Base-by-base conservation (phyloP, 2,888 invertebrate genomes). In the Nomada fabriciana region DNA sequence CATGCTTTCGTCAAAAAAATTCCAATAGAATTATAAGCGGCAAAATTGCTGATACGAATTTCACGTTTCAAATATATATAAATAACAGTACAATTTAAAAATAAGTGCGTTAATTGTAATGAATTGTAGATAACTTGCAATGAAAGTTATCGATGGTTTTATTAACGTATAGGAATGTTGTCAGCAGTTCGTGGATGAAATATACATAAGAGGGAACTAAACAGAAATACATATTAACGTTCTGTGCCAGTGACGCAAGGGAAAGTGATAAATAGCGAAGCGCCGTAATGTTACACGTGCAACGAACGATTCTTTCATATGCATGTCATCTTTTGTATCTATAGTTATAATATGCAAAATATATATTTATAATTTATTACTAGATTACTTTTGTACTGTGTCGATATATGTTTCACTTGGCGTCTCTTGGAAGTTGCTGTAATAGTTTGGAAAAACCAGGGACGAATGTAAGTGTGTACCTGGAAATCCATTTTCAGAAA, bases 361-460 rank as follows among this genome's bases (percentile, higher is more conserved):
- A 84, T 84, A 84, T 84, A 89, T 88, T 84, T 86, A 86, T 87
- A 87, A 87, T 88, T 87, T 88, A 87, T 88, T 89, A 86, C 72
- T 85, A 86, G 84, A 80, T 77, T 74, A 79, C 59, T 67, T 23
- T 57, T 71, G 71, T 61, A 83, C 74, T 59, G 36, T 73, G 50
- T 73, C 76, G 65, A 72, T 36, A 67, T 76, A 71, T 23, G 4
- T 20, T 29, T 81, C 29, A 59, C 59, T 2, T 43, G 13, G 29
- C 36, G 10, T n/a, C 15, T n/a, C 23, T 29, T 23, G n/a, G 15
- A 5, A 57, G 15, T 10, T 1, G 10, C 36, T 23, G 63, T 23
- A 59, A 18, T 55, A 5, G n/a, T n/a, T 53, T 18, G 20, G 55
- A 74, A 29, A 20, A 50, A 36, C 5, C 9, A 64, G 18, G 25